phyloP scores from a whole-genome alignment of 2,113 vertebrate species.

The Herpetotheres cachinnans region DNA sequence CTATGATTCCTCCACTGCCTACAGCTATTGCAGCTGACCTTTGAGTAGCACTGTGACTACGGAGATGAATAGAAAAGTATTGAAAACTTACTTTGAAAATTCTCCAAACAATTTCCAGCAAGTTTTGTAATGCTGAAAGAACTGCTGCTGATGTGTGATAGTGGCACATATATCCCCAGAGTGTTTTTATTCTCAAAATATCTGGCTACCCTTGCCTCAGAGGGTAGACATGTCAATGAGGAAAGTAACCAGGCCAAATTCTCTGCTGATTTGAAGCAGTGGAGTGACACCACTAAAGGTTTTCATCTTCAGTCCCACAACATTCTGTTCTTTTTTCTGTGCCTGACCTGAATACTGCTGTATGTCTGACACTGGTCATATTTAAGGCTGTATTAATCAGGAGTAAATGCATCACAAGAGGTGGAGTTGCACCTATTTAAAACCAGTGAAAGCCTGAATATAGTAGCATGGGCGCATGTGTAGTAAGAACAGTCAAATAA shows the following conservation, averaged over 20 bases:
- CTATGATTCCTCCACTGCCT: neutral
- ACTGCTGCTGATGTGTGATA: neutral
- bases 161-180: neutral
- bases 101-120: conserved; percentile 33
- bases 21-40: conserved; percentile 44
- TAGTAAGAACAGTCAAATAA: neutral
- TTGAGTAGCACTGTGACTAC: conserved; percentile 14
- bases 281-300: neutral
- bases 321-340: neutral
- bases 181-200: neutral
- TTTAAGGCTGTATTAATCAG: neutral
- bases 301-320: neutral
- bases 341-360: neutral
- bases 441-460: neutral
- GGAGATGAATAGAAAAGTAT: conserved; percentile 19
- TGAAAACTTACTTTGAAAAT: conserved; percentile 38
- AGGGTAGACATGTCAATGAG: neutral
- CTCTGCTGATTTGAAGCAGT: neutral
- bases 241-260: neutral
- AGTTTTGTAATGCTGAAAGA: conserved; percentile 29
- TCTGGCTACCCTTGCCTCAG: neutral
- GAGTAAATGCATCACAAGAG: neutral
- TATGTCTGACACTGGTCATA: neutral
- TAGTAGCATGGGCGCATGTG: neutral
- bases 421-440: neutral